Evolutionary conservation across 1,140 invertebrate species (phyloP).

Genomic region (Anthonomus grandis): DNA sequence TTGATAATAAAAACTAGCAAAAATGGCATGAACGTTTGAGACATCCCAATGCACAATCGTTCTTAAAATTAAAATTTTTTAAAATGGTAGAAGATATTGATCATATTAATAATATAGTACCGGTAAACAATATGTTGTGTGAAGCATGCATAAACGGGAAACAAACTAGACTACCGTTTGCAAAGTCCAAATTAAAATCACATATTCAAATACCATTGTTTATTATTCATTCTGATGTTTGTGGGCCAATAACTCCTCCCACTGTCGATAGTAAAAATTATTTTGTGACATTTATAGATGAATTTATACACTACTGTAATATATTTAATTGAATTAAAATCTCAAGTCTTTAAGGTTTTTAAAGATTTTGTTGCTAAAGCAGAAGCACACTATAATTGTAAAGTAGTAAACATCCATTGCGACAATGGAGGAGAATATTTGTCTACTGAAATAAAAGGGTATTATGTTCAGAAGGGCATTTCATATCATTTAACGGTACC

Average conservation of each 20-base stretch:
- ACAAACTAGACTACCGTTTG: conserved; percentile 47
- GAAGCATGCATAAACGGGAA: conserved; percentile 52
- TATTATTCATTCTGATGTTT: conserved; percentile 49
- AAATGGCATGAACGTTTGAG: conserved; percentile 27
- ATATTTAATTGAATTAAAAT: conserved; percentile 45
- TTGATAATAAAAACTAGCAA: conserved; percentile 5
- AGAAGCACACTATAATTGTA: conserved; percentile 45
- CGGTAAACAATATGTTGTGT: conserved; percentile 43
- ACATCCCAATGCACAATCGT: conserved; percentile 7
- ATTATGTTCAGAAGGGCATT: conserved; percentile 50
- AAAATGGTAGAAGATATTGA: conserved; percentile 40
- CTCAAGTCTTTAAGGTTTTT: conserved; percentile 44
- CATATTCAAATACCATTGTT: conserved; percentile 46
- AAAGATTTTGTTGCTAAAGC: conserved; percentile 43
- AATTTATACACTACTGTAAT: conserved; percentile 43
- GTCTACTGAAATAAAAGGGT: conserved; percentile 47
- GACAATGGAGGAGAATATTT: conserved; percentile 51
- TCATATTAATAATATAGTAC: conserved; percentile 32
- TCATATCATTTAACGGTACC: conserved; percentile 50
- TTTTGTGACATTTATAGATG: conserved; percentile 46
- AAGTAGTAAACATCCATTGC: conserved; percentile 46
- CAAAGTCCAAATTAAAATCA: conserved; percentile 41
- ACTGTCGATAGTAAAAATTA: conserved; percentile 45
- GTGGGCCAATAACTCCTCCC: conserved; percentile 48
- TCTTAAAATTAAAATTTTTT: conserved; percentile 36